Base-by-base conservation (phyloP, 92 coral and sea anemone species). In the Heliopora coerulea region DNA sequence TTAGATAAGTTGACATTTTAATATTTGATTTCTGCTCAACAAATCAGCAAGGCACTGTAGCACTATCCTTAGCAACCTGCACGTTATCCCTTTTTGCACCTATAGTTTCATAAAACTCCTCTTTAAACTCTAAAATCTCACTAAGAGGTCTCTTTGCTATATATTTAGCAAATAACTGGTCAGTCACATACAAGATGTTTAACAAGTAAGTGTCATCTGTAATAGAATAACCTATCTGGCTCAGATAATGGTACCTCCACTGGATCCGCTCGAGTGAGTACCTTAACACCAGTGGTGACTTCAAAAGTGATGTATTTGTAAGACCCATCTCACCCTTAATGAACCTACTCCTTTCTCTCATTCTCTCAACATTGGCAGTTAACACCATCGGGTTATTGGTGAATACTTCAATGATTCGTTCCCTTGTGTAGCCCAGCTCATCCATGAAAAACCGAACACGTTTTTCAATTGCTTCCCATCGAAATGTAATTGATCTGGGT, bases 351-450 rank as follows among this genome's bases (percentile, higher is more conserved):
- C 59, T 32, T 15, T 67, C 59, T 26, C 58, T 44, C 74, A 67
- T 67, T 3, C 59, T 32, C 19, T 67, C 58, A 24, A 67, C 74
- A 24, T 24, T 67, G 2, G 74, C 57, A 4, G 58, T 67, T 23
- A 67, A n/a, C 3, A 67, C 74, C 74, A 46, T 67, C 1, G 74
- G 58, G 54, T 67, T 67, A 24, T 67, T 67, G 8, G 74, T 67
- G 59, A 67, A 67, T 3, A 67, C 74, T 29, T 67, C 74, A 48
- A 67, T 67, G 29, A 67, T 67, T 10, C 74, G 74, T 67, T 67
- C 74, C 19, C 74, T 67, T 11, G 74, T 67, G 74, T 67, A 67
- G 3, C 59, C 74, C 33, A 67, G 35, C 33, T 67, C 59, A 14
- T 67, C 74, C 74, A 67, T 67, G 40, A 67, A 67, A 31, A 67